phyloP scores from a whole-genome alignment of 2,888 invertebrate species.

The Neoascia interrupta region DNA sequence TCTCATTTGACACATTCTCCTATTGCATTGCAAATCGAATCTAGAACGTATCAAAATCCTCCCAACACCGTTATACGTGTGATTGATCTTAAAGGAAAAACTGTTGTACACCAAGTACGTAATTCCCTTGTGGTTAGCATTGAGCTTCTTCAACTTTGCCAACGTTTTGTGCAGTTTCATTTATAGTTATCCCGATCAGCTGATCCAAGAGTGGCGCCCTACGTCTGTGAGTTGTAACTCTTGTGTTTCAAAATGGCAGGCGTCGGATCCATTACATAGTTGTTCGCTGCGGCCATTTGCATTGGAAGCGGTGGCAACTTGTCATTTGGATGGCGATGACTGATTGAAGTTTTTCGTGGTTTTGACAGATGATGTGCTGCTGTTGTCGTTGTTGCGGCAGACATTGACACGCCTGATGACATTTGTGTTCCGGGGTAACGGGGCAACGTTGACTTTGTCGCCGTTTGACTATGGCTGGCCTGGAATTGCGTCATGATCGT shows the following conservation, averaged over 20 bases:
- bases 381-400: constrained; percentile 26
- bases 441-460: constrained; percentile 43
- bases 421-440: constrained; percentile 71
- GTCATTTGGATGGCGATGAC: constrained; percentile 88
- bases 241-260: constrained; percentile 78
- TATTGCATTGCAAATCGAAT: constrained; percentile 29
- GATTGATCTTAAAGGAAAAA: constrained; percentile 48
- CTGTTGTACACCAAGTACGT: neutral
- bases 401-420: constrained; percentile 65
- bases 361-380: constrained; percentile 77
- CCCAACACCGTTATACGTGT: constrained; percentile 63
- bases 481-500: constrained; percentile 50
- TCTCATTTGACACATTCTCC: constrained; percentile 34
- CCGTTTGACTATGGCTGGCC: constrained; percentile 45
- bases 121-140: neutral
- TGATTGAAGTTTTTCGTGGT: constrained; percentile 82
- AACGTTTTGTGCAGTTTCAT: constrained; percentile 44
- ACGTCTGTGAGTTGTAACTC: constrained; percentile 77
- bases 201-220: constrained; percentile 37
- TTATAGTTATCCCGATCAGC: constrained; percentile 33
- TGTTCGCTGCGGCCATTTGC: constrained; percentile 84
- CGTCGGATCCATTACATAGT: constrained; percentile 82
- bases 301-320: constrained; percentile 86
- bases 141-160: constrained; percentile 8
- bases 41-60: constrained; percentile 64